Percentiles rank a stretch among this genome's conserved stretches.
Conservation (phyloP, 2,888 invertebrate species). For the Drosophila sordidula region DNA sequence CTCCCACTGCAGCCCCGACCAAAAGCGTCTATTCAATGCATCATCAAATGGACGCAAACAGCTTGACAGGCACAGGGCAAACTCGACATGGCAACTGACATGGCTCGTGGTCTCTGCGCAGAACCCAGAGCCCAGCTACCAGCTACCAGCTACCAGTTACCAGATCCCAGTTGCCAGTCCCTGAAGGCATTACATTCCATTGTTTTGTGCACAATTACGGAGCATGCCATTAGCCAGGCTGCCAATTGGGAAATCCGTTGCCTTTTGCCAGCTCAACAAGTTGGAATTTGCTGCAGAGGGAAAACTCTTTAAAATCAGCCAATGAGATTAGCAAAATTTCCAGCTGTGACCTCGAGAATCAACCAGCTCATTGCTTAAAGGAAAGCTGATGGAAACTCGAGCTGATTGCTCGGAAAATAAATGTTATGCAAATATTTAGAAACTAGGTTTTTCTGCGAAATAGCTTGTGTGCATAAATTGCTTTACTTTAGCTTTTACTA, state of each 20-base stretch:
- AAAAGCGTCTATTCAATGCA: conserved; percentile 34
- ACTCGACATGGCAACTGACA: conserved; percentile 1
- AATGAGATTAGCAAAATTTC: not conserved
- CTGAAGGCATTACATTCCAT: conserved; percentile 47
- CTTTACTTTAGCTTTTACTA: too few relatives aligned
- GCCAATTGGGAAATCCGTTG: conserved; percentile 22
- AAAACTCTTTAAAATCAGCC: conserved; percentile 9
- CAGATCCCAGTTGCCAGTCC: conserved; percentile 3
- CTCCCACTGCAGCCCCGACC: not conserved
- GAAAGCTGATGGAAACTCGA: not conserved
- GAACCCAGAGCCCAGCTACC: not conserved
- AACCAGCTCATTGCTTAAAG: not conserved
- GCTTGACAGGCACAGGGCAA: conserved; percentile 30
- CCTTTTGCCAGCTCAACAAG: conserved; percentile 36
- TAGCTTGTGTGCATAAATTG: too few relatives aligned
- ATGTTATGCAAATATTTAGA: not conserved
- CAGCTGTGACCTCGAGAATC: not conserved
- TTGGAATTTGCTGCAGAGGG: conserved; percentile 6
- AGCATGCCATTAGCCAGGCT: conserved; percentile 33
- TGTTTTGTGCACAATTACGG: conserved; percentile 26
- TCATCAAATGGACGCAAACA: conserved; percentile 43
- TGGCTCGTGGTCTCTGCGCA: not conserved
- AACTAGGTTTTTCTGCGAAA: too few relatives aligned
- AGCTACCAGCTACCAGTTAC: not conserved
- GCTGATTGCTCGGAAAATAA: not conserved